phyloP scores from a whole-genome alignment of 2,113 vertebrate genomes.

The Cheirogaleus medius region DNA sequence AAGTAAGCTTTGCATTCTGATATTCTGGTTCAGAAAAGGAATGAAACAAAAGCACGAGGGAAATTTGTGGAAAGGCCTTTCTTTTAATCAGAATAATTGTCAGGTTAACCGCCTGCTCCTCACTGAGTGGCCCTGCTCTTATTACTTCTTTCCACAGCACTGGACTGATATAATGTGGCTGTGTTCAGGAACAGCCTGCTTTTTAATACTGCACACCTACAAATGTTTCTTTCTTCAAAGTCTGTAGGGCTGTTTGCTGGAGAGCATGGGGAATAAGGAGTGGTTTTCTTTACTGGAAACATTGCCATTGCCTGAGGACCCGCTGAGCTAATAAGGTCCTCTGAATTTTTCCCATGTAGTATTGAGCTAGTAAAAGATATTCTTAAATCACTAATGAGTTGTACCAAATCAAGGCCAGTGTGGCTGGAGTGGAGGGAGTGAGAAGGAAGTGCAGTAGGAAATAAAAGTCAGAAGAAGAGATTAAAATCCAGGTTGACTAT shows the following conservation, averaged over 20 bases:
- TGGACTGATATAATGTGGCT: not conserved
- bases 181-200: not conserved
- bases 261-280: not conserved
- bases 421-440: not conserved
- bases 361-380: not conserved
- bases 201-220: not conserved
- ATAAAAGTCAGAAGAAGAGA: not conserved
- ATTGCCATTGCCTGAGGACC: not conserved
- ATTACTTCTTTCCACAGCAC: not conserved
- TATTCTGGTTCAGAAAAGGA: slow-evolving; percentile 1
- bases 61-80: not conserved
- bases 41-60: not conserved
- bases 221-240: not conserved
- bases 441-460: not conserved
- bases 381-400: not conserved
- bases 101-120: not conserved
- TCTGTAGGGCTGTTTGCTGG: not conserved
- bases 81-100: not conserved
- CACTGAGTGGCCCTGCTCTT: not conserved
- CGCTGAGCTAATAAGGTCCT: not conserved
- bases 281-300: not conserved
- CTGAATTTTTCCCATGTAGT: not conserved
- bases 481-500: not conserved
- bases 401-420: not conserved
- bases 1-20: not conserved